phyloP scores from a whole-genome alignment of 2,113 vertebrate species.

The Rhombomys opimus region DNA sequence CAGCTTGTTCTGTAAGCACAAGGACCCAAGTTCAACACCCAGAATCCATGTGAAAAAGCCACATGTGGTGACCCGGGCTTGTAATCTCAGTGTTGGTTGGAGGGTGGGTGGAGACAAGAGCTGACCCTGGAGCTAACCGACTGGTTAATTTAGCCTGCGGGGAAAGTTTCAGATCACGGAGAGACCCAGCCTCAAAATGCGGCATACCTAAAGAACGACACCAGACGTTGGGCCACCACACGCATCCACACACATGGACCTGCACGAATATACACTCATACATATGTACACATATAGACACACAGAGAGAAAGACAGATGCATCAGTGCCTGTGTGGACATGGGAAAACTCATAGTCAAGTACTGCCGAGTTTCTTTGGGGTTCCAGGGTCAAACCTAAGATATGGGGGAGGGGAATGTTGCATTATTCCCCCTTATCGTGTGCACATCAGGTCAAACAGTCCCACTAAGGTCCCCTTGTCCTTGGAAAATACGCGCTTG shows the following conservation, averaged over 20 bases:
- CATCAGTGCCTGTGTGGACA: too few relatives aligned
- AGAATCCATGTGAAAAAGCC: not conserved
- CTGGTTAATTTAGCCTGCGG: not conserved
- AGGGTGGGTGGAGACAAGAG: not conserved
- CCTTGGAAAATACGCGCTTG: not conserved
- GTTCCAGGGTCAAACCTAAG: not conserved
- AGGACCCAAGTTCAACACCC: not conserved
- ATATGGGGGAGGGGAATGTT: fast-evolving
- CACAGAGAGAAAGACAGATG: not conserved
- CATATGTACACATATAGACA: not conserved
- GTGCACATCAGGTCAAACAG: not conserved
- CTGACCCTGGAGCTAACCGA: too few relatives aligned
- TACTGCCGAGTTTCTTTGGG: not conserved
- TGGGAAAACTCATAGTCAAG: not conserved
- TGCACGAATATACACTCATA: not conserved
- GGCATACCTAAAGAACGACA: not conserved
- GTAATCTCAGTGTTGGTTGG: not conserved
- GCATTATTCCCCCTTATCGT: fast-evolving
- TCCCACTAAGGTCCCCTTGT: not conserved
- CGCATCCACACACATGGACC: not conserved
- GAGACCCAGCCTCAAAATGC: not conserved
- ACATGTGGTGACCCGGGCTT: not conserved
- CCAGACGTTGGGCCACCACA: not conserved
- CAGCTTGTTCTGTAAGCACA: too few relatives aligned
- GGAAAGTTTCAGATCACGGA: not conserved